These are phyloP conservation scores for Meloidogyne exigua DNA, from an alignment of 1,140 invertebrate species.

Conservation along the genomic window DNA sequence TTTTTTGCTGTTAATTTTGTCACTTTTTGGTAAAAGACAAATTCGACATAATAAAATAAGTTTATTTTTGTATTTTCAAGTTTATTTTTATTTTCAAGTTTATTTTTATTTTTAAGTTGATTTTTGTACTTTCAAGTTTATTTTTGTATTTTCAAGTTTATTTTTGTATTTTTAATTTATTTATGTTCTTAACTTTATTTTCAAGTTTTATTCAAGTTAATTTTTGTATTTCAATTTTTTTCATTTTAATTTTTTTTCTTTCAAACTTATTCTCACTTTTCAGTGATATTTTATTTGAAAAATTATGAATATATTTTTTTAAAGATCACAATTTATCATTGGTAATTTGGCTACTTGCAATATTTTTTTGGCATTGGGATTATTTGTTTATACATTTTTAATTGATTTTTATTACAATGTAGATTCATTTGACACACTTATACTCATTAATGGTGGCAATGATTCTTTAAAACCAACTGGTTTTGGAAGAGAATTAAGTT, in stretches of 20 bases:
- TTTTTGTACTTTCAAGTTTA: background rate
- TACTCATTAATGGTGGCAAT: constrained; percentile 24
- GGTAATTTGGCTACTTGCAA: constrained; percentile 44
- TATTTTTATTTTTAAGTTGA: background rate
- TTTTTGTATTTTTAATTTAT: background rate
- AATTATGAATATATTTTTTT: background rate
- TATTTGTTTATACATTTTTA: constrained; percentile 44
- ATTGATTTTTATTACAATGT: constrained; percentile 48
- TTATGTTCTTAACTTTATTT: too few species aligned
- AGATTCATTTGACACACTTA: constrained; percentile 42
- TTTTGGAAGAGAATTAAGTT: constrained; percentile 27
- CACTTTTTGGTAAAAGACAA: constrained; percentile 8
- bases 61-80: background rate
- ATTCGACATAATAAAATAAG: background rate
- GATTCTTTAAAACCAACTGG: background rate
- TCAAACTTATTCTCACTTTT: too few species aligned
- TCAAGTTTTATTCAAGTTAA: background rate
- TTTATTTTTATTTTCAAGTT: background rate
- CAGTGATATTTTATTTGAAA: too few species aligned
- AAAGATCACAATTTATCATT: constrained; percentile 34
- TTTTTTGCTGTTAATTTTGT: constrained; percentile 5
- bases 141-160: background rate
- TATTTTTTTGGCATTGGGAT: constrained; percentile 33
- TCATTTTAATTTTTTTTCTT: background rate
- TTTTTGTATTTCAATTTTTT: background rate